A percentile compares a stretch with the other conserved stretches of the same genome.
phyloP scores from a whole-genome alignment of 1,140 invertebrate species.

The Triops cancriformis region DNA sequence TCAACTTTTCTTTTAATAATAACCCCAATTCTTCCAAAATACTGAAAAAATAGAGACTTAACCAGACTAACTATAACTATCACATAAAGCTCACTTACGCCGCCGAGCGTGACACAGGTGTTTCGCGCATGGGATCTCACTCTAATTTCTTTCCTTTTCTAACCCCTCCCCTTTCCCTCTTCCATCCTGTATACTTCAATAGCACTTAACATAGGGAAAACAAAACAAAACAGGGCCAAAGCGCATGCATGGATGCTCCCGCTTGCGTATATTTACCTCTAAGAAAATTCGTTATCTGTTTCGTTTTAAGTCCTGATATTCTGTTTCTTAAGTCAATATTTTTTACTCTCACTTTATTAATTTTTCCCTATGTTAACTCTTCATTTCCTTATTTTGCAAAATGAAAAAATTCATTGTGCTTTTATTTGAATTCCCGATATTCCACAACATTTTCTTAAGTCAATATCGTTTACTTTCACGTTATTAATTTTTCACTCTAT shows the following conservation, averaged over 20 bases:
- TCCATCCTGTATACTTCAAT: background rate
- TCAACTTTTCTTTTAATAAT: no score
- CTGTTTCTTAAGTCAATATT: no score
- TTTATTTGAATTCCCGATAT: no score
- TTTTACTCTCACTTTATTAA: no score
- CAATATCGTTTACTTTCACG: no score
- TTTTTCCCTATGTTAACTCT: no score
- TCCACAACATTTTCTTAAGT: no score
- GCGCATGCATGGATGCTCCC: background rate
- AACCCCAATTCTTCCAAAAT: background rate
- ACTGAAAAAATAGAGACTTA: background rate
- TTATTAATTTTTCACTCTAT: no score
- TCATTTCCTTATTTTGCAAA: no score
- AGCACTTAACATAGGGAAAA: background rate
- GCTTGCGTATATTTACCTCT: background rate
- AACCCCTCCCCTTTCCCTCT: background rate
- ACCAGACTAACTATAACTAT: slow-evolving; percentile 13
- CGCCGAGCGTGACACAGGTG: slow-evolving; percentile 2
- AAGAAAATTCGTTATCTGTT: background rate
- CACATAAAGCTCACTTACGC: slow-evolving; percentile 5
- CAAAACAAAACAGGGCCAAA: background rate
- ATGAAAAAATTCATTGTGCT: no score
- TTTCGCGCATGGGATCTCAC: background rate
- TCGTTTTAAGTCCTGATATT: background rate
- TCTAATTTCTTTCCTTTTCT: background rate